Percentiles rank a stretch among this genome's conserved stretches.
phyloP scores from a whole-genome alignment of 2,888 invertebrate genomes.

The Cephus pulcher region DNA sequence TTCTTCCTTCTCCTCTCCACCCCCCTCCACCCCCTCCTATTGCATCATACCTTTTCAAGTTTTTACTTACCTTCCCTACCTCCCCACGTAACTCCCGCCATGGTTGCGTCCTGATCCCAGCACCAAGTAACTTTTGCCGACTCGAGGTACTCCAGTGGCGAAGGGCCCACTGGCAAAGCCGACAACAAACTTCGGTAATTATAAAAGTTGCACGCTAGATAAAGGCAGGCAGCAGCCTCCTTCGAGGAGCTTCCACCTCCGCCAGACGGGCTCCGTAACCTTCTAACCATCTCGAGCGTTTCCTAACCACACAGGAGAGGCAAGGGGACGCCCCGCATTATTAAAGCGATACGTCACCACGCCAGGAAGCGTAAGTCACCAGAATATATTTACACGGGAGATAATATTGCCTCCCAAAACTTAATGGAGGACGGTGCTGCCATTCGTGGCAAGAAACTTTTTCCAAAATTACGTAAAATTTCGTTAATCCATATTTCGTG shows the following conservation, averaged over 20 bases:
- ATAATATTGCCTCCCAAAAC: background rate
- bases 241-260: background rate
- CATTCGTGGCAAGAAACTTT: no score
- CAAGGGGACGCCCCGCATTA: conserved; percentile 48
- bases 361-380: conserved; percentile 42
- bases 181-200: conserved; percentile 46
- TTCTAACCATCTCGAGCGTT: conserved; percentile 8
- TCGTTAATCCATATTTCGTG: conserved; percentile 5
- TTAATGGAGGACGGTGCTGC: no score
- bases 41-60: no score
- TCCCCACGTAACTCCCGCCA: background rate
- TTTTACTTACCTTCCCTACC: no score
- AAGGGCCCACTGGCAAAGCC: conserved; percentile 25
- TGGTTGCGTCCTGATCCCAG: conserved; percentile 19
- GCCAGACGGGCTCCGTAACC: conserved; percentile 11
- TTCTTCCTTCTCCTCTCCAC: background rate
- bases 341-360: conserved; percentile 46
- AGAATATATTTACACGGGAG: background rate
- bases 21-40: no score
- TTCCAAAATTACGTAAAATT: background rate
- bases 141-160: conserved; percentile 30
- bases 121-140: conserved; percentile 41
- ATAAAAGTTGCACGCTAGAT: conserved; percentile 26
- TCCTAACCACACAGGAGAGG: conserved; percentile 25
- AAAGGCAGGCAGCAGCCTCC: conserved; percentile 9